A percentile compares a stretch with the other conserved stretches of the same genome.
Conservation (phyloP, 2,113 vertebrate genomes). For the Peromyscus leucopus region DNA sequence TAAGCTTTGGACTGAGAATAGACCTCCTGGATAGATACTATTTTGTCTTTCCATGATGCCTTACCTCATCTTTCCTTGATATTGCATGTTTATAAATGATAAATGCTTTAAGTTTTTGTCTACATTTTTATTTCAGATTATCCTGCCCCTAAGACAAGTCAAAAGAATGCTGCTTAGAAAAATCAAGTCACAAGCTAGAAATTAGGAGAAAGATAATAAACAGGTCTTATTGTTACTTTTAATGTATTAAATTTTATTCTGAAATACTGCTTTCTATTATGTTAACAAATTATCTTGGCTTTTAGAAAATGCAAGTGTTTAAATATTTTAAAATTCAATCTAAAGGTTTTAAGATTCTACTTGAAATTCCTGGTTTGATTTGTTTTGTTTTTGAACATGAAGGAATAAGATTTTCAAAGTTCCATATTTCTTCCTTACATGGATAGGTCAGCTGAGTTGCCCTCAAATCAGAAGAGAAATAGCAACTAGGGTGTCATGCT, state of each 20-base stretch:
- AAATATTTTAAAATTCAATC: not conserved
- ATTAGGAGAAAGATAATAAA: not conserved
- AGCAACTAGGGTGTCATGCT: conserved; percentile 63
- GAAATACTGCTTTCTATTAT: not conserved
- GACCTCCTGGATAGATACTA: not conserved
- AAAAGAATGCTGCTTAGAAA: not conserved
- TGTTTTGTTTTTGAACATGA: not conserved
- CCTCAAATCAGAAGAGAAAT: conserved; percentile 47
- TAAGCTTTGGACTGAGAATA: not conserved
- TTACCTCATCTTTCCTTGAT: not conserved
- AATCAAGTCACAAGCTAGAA: not conserved
- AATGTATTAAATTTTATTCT: not conserved
- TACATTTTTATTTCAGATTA: not conserved
- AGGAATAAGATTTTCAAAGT: conserved; percentile 54
- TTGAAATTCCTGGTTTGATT: not conserved
- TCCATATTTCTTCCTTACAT: conserved; percentile 65
- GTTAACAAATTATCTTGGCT: not conserved
- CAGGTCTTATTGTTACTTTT: not conserved
- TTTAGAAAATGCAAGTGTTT: not conserved
- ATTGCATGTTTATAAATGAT: not conserved
- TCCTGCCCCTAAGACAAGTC: not conserved
- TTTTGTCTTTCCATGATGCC: not conserved
- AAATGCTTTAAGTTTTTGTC: not conserved
- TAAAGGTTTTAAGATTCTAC: not conserved
- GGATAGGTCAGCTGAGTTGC: conserved; percentile 48